Percentiles rank a stretch among this genome's conserved stretches.
These are phyloP conservation scores for Agelas oroides DNA, from an alignment of 37 sponge, comb jelly and placozoan genomes.

Conservation along the genomic window DNA sequence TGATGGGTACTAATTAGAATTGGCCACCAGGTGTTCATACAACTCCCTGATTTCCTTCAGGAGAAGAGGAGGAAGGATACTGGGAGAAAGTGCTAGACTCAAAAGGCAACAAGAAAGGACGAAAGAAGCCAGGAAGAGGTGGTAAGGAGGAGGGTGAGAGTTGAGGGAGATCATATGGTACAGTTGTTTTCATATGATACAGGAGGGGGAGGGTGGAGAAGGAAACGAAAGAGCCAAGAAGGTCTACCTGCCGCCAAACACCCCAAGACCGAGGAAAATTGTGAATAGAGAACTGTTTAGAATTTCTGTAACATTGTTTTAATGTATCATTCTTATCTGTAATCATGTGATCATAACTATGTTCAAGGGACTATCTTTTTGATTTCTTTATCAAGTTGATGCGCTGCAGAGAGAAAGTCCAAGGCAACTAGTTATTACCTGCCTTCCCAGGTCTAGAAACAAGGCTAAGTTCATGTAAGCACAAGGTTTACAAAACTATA, in stretches of 20 bases:
- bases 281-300: too few species aligned
- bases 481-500: not conserved
- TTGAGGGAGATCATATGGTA: too few species aligned
- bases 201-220: slow-evolving; percentile 7
- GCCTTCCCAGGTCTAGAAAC: too few species aligned
- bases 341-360: too few species aligned
- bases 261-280: not conserved
- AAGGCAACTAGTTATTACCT: too few species aligned
- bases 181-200: too few species aligned
- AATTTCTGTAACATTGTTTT: too few species aligned
- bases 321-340: too few species aligned
- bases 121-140: not conserved
- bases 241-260: slow-evolving; percentile 30
- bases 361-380: slow-evolving; percentile 30
- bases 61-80: slow-evolving; percentile 62
- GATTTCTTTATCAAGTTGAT: slow-evolving; percentile 69
- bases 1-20: too few species aligned
- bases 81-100: slow-evolving; percentile 41
- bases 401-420: slow-evolving; percentile 24
- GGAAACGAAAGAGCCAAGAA: not conserved
- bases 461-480: not conserved
- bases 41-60: slow-evolving; percentile 20
- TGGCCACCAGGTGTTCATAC: too few species aligned
- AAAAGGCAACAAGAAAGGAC: slow-evolving; percentile 18
- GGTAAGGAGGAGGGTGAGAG: not conserved